These are phyloP conservation scores for Neosilurus mollespiculum DNA, from an alignment of 2,797 vertebrate species.

Conservation along the genomic window DNA sequence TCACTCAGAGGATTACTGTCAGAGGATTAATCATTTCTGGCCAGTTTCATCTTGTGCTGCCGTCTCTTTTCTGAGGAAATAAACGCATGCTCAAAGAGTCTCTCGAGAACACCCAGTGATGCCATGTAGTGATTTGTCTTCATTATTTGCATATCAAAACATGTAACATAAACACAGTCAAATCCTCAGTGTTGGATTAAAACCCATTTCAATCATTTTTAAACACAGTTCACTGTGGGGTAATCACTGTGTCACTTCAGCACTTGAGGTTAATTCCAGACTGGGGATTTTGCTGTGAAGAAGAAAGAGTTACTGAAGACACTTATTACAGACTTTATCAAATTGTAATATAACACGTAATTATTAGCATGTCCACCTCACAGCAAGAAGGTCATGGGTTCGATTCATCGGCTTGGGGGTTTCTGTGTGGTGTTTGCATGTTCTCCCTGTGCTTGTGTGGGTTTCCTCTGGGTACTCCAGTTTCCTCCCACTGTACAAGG, in stretches of 20 bases:
- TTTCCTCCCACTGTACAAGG: too few relatives aligned
- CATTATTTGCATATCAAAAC: background rate
- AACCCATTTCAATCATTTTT: too few relatives aligned
- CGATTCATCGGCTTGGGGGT: too few relatives aligned
- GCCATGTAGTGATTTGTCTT: background rate
- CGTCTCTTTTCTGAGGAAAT: background rate
- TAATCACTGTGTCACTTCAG: too few relatives aligned
- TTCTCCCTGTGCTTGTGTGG: too few relatives aligned
- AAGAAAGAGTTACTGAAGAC: background rate
- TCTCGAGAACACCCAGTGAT: background rate
- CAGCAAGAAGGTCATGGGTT: too few relatives aligned
- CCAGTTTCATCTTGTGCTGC: background rate
- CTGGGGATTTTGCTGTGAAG: background rate
- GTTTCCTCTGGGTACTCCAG: too few relatives aligned
- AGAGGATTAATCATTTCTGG: background rate
- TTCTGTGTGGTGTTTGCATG: too few relatives aligned
- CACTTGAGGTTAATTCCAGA: too few relatives aligned
- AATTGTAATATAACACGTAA: background rate
- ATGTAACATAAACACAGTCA: background rate
- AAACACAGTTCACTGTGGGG: too few relatives aligned
- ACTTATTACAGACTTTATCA: background rate
- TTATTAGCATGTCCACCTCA: too few relatives aligned
- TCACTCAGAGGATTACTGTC: background rate
- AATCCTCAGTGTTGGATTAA: too few relatives aligned
- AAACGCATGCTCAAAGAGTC: background rate